Conservation (phyloP, 2,888 invertebrate genomes). For the Caenorhabditis parvicauda region DNA sequence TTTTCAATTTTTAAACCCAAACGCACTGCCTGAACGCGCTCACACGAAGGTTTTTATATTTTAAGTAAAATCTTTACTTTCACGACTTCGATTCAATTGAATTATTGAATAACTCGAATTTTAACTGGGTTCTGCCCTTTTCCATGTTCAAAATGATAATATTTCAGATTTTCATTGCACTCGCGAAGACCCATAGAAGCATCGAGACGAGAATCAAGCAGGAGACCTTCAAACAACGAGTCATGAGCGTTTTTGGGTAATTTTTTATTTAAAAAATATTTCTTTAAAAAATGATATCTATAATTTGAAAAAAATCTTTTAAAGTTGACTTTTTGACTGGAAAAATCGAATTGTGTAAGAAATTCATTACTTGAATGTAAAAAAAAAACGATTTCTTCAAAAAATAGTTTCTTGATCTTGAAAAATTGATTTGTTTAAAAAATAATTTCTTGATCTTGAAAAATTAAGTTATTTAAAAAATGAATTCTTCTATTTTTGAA, state of each 20-base stretch:
- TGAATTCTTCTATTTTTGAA: background rate
- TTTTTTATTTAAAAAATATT: too few species aligned
- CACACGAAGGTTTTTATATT: conserved; percentile 2
- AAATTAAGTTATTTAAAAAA: too few species aligned
- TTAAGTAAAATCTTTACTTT: too few species aligned
- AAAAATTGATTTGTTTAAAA: background rate
- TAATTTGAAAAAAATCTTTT: too few species aligned
- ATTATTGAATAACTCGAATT: too few species aligned
- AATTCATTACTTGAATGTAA: too few species aligned
- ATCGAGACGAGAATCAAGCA: conserved; percentile 84
- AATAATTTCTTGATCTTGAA: background rate
- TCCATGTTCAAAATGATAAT: too few species aligned
- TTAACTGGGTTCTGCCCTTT: too few species aligned
- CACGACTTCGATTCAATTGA: too few species aligned
- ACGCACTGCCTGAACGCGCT: conserved; percentile 69
- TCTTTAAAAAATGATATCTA: too few species aligned
- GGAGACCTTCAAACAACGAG: conserved; percentile 81
- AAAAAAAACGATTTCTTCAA: background rate
- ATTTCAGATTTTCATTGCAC: conserved; percentile 73
- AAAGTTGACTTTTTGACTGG: too few species aligned
- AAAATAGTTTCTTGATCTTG: background rate
- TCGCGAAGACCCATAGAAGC: conserved; percentile 74
- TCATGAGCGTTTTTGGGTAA: conserved; percentile 28
- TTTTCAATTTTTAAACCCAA: conserved; percentile 76
- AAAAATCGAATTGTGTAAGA: too few species aligned